These are phyloP conservation scores for Sarcophaga caerulescens DNA, from an alignment of 2,888 invertebrate species.

Conservation along the genomic window DNA sequence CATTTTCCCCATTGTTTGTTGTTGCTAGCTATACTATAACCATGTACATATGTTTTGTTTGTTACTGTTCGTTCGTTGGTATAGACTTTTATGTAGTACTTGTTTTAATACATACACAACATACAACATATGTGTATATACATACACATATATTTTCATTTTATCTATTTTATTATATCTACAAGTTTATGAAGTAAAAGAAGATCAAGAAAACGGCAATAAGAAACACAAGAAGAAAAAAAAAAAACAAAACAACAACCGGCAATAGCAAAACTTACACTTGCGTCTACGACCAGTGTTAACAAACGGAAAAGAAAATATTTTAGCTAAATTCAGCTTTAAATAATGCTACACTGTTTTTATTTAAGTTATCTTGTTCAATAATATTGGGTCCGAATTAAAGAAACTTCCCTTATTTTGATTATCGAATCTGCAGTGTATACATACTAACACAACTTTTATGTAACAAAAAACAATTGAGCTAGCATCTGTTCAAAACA, in stretches of 20 bases:
- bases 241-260: conserved; percentile 23
- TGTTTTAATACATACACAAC: not conserved
- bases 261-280: conserved; percentile 32
- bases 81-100: not conserved
- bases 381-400: too few species aligned
- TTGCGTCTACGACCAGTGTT: conserved; percentile 36
- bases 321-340: too few species aligned
- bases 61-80: not conserved
- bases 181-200: conserved; percentile 2
- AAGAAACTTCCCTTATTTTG: too few species aligned
- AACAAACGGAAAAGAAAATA: too few species aligned
- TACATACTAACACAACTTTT: not conserved
- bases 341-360: too few species aligned
- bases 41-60: conserved; percentile 1
- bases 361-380: too few species aligned
- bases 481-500: conserved; percentile 19
- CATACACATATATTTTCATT: not conserved
- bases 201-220: not conserved
- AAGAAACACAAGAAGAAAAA: not conserved
- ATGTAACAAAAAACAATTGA: conserved; percentile 8
- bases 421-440: not conserved
- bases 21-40: not conserved
- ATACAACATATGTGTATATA: not conserved
- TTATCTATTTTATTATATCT: not conserved
- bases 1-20: conserved; percentile 37